Conservation (phyloP, 1,140 invertebrate species). For the Dolichoris vasculosae region DNA sequence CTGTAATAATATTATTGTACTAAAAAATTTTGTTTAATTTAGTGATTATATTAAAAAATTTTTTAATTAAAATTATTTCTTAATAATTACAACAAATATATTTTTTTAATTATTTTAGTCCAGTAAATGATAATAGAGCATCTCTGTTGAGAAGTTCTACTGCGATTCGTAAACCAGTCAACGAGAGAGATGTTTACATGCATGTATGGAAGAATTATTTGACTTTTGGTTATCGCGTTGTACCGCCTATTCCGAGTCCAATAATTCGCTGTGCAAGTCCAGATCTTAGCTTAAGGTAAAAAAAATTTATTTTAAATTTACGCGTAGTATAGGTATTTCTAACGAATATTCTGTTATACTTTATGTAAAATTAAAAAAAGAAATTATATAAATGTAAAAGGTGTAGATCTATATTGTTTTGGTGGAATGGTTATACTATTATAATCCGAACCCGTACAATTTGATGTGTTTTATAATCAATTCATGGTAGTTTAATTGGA, state of each 20-base stretch:
- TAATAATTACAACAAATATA: background rate
- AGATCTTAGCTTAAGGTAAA: constrained; percentile 90
- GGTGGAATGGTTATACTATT: constrained; percentile 43
- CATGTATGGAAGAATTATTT: constrained; percentile 97
- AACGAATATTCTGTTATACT: background rate
- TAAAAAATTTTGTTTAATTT: no score
- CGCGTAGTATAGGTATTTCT: background rate
- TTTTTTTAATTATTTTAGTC: constrained; percentile 76
- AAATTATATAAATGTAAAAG: background rate
- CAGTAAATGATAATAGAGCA: constrained; percentile 96
- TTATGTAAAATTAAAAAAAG: constrained; percentile 14
- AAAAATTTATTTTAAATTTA: constrained; percentile 34
- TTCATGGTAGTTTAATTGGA: constrained; percentile 44
- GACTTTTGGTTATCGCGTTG: constrained; percentile 94
- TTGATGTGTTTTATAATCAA: constrained; percentile 1
- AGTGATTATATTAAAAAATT: no score
- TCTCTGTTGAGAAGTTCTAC: constrained; percentile 89
- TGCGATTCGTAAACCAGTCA: constrained; percentile 87
- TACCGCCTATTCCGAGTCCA: constrained; percentile 86
- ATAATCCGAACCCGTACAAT: constrained; percentile 51
- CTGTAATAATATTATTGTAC: no score
- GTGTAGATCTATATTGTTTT: constrained; percentile 29
- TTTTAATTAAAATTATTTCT: no score
- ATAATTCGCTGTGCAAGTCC: constrained; percentile 92
- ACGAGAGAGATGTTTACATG: constrained; percentile 93